Base-by-base conservation (phyloP, 2,888 invertebrate genomes). In the Leptopilina myrica region DNA sequence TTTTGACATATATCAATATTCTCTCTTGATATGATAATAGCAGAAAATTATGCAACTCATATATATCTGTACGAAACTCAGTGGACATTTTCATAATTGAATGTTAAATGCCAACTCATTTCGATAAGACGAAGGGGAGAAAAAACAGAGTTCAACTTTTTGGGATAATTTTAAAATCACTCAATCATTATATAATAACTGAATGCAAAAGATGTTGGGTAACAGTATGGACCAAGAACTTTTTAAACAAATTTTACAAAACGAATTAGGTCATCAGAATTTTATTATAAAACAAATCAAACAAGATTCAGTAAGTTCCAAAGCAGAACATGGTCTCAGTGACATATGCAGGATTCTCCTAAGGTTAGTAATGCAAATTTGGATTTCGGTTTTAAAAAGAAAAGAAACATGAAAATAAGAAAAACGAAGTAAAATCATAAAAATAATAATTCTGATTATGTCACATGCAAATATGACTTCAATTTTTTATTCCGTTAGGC, bases 321-420 rank as follows among this genome's bases (percentile, higher is more conserved):
- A 69, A 20, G 67, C 67, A 69, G 67, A 69, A 53, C 67, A 69
- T 69, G 67, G 67, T 1, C 67, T 69, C 7, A 69, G 67, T 69
- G 67, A 69, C 7, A 53, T 69, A 6, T 69, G 9, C 20, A 69
- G 49, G 49, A 26, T 49, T 69, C 20, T 20, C 12, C 6, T 69
- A 69, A 69, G 67, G 67, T 69, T 2, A 69, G 49, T 49, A 11
- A 49, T 20, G 49, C 6, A n/a, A 46, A 11, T 65, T 26, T 14
- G 46, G 11, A 66, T n/a, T 43, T 43, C 7, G 3, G n/a, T 65
- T 43, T 66, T 26, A 9, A 26, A 20, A 7, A 64, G 7, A 6
- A 9, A 59, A 59, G 1, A 59, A 12, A 15, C 0, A 20, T 20
- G 20, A 20, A 20, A n/a, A 59, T n/a, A 59, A 59, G 9, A 59